These are phyloP conservation scores for Chrysodeixis includens DNA, from an alignment of 2,888 invertebrate genomes.

Conservation along the genomic window DNA sequence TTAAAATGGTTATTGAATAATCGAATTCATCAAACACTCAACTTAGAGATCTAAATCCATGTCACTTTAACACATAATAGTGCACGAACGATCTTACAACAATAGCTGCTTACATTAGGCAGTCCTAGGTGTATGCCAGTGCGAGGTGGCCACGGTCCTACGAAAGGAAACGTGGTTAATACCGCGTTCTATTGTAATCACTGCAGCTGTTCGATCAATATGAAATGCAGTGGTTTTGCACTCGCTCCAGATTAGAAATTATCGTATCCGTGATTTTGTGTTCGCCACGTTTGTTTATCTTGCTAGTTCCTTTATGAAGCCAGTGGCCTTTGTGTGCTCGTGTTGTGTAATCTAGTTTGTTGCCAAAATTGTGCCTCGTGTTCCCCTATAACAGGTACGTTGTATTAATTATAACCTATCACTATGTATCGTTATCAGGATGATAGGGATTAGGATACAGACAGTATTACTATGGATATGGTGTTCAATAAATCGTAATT, in stretches of 20 bases:
- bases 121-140: constrained; percentile 24
- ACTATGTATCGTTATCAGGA: not conserved
- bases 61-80: not conserved
- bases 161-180: constrained; percentile 45
- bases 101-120: constrained; percentile 30
- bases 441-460: not conserved
- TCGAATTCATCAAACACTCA: not conserved
- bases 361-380: constrained; percentile 17
- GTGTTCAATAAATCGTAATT: too few relatives aligned
- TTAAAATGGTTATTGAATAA: not conserved
- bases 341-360: constrained; percentile 20
- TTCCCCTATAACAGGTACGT: constrained; percentile 27
- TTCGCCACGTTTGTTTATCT: constrained; percentile 35
- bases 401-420: not conserved
- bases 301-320: constrained; percentile 25
- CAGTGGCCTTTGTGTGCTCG: constrained; percentile 25
- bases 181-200: constrained; percentile 56
- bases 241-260: constrained; percentile 51
- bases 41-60: not conserved
- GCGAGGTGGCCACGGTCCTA: constrained; percentile 12
- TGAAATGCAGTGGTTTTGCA: constrained; percentile 47
- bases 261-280: constrained; percentile 31
- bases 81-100: constrained; percentile 20
- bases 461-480: too few relatives aligned
- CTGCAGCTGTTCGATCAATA: constrained; percentile 70